These are phyloP conservation scores for Odontocolon sp. DNA, from an alignment of 2,888 invertebrate genomes.

Conservation along the genomic window DNA sequence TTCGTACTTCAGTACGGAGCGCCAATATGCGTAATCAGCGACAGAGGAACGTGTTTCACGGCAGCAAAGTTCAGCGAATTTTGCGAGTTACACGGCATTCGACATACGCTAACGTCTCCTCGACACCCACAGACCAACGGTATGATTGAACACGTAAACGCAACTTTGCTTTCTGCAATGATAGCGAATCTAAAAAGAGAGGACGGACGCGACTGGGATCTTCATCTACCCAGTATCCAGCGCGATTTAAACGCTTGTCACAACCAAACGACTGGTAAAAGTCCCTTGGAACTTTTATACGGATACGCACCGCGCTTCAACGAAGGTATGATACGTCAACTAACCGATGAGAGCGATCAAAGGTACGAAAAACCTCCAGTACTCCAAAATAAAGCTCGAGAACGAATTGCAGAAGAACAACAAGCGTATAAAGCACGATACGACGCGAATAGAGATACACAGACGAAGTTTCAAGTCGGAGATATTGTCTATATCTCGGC, in stretches of 20 bases:
- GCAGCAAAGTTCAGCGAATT: slow-evolving; percentile 5
- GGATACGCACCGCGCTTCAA: slow-evolving; percentile 48
- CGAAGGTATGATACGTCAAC: slow-evolving; percentile 40
- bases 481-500: slow-evolving; percentile 21
- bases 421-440: neutral
- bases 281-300: slow-evolving; percentile 52
- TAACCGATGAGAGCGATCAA: neutral
- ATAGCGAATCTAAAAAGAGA: slow-evolving; percentile 1
- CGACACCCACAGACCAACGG: slow-evolving; percentile 28
- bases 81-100: neutral
- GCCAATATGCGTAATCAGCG: slow-evolving; percentile 53
- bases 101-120: neutral
- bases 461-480: neutral
- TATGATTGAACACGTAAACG: slow-evolving; percentile 52
- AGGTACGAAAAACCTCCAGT: neutral
- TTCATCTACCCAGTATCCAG: slow-evolving; percentile 26
- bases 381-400: neutral
- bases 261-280: slow-evolving; percentile 46
- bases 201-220: too few species aligned
- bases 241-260: slow-evolving; percentile 48
- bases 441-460: neutral
- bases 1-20: slow-evolving; percentile 49
- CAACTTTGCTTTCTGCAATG: slow-evolving; percentile 46
- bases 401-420: neutral
- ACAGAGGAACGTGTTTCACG: slow-evolving; percentile 55